Conservation (phyloP, 2,797 vertebrate species). For the Diceros bicornis region DNA sequence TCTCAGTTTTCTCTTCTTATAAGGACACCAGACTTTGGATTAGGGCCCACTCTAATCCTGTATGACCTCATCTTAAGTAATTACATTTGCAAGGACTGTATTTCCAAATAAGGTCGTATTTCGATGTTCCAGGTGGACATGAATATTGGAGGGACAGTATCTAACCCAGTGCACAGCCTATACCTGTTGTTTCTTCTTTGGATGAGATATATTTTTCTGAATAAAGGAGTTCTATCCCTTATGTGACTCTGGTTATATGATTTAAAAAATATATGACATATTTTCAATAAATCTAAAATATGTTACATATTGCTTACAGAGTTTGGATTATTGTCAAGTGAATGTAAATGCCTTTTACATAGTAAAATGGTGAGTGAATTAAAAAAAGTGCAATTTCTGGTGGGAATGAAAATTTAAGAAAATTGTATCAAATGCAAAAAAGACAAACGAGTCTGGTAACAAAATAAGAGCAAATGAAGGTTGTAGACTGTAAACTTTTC, state of each 20-base stretch:
- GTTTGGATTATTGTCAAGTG: conserved; percentile 56
- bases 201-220: conserved; percentile 52
- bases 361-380: conserved; percentile 60
- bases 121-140: neutral
- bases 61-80: conserved; percentile 28
- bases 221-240: neutral
- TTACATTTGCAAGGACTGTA: neutral
- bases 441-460: neutral
- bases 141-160: neutral
- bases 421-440: conserved; percentile 66
- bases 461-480: conserved; percentile 41
- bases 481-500: neutral
- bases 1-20: neutral
- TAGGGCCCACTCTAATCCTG: neutral
- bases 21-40: neutral
- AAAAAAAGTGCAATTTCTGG: neutral
- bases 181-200: neutral
- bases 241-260: conserved; percentile 25
- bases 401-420: conserved; percentile 31
- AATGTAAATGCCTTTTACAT: conserved; percentile 75
- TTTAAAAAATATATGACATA: neutral
- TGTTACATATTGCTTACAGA: neutral
- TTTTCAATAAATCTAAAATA: conserved; percentile 32
- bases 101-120: conserved; percentile 35
- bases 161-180: neutral